Conservation (phyloP, 2,113 vertebrate genomes). For the Tragelaphus buxtoni region DNA sequence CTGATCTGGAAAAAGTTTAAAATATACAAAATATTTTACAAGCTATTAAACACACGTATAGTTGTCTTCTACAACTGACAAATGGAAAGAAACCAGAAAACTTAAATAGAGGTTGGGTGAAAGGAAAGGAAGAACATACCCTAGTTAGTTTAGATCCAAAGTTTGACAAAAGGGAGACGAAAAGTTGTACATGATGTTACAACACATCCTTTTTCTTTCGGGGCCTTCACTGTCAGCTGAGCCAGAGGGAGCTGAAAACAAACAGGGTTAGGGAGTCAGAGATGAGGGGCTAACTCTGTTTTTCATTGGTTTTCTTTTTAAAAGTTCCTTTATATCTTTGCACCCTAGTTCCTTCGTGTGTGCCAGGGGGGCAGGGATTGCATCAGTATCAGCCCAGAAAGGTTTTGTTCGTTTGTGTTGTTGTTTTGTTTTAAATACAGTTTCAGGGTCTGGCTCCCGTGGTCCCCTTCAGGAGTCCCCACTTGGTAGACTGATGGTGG, state of each 20-base stretch:
- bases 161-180: neutral
- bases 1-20: neutral
- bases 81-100: neutral
- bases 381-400: neutral
- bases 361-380: neutral
- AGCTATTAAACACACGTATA: neutral
- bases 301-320: neutral
- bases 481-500: neutral
- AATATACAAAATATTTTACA: conserved; percentile 1
- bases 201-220: neutral
- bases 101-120: neutral
- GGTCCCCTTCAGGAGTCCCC: neutral
- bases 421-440: neutral
- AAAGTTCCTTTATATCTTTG: neutral
- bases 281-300: neutral
- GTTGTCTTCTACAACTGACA: neutral
- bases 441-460: neutral
- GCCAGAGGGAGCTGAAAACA: neutral
- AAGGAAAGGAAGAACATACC: neutral
- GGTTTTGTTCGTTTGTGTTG: neutral
- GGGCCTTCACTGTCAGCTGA: neutral
- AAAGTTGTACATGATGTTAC: neutral
- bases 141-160: neutral
- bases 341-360: neutral
- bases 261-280: neutral